These are phyloP conservation scores for Echinops telfairi DNA, from an alignment of 2,113 vertebrate species.

Conservation along the genomic window DNA sequence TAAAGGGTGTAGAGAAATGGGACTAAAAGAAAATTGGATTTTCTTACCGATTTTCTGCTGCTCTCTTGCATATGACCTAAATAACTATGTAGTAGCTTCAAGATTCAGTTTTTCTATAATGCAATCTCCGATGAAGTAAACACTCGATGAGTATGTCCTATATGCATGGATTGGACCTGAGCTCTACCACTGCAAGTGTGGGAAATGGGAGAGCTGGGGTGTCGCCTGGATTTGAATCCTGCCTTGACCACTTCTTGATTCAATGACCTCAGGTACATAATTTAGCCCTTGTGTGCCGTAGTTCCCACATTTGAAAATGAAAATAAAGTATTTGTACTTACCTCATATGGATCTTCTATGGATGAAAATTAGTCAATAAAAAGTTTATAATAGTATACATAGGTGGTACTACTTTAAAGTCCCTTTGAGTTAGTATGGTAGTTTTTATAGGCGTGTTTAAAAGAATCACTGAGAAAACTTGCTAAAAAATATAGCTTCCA, in stretches of 20 bases:
- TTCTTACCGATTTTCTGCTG: no score
- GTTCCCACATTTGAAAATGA: constrained; percentile 5
- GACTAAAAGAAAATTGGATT: no score
- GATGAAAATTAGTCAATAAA: constrained; percentile 9
- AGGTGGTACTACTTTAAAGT: background rate
- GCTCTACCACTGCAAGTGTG: background rate
- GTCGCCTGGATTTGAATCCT: background rate
- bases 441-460: background rate
- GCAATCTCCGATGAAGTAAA: background rate
- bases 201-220: background rate
- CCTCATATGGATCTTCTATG: background rate
- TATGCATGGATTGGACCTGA: background rate
- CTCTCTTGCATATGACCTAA: background rate
- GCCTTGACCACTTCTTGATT: background rate
- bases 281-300: background rate
- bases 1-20: no score
- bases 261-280: background rate
- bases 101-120: background rate
- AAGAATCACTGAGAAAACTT: background rate
- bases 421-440: background rate
- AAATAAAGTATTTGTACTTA: background rate
- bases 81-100: background rate
- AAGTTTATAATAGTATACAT: background rate
- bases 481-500: constrained; percentile 4
- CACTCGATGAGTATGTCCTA: background rate